These are phyloP conservation scores for Barbus barbus DNA, from an alignment of 2,113 vertebrate species.

Conservation along the genomic window DNA sequence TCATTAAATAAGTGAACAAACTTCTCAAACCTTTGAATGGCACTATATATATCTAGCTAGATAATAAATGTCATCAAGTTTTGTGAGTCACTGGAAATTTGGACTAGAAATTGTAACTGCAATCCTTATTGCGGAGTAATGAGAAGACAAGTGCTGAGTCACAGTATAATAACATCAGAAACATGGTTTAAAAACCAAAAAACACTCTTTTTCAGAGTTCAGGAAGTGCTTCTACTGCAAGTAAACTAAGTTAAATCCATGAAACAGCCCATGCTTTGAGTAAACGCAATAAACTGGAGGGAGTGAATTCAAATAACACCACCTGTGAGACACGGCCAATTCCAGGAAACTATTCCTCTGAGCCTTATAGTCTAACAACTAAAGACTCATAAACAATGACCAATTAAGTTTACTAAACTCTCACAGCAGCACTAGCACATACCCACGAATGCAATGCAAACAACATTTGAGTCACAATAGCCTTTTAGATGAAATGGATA, in stretches of 20 bases:
- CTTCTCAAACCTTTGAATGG: no score
- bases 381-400: conserved; percentile 15
- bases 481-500: background rate
- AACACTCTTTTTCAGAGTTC: background rate
- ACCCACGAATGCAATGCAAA: background rate
- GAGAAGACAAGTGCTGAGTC: background rate
- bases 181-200: background rate
- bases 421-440: background rate
- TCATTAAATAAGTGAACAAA: no score
- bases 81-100: background rate
- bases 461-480: background rate
- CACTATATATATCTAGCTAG: no score
- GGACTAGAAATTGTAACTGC: background rate
- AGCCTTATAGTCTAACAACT: conserved; percentile 7
- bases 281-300: background rate
- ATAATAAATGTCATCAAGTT: no score
- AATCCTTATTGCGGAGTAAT: background rate
- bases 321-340: background rate
- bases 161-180: background rate
- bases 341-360: conserved; percentile 12
- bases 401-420: background rate
- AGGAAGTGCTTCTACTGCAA: background rate
- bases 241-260: background rate
- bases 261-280: background rate
- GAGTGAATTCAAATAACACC: background rate